phyloP scores from a whole-genome alignment of 2,113 vertebrate genomes.

The Paradisaea rubra region DNA sequence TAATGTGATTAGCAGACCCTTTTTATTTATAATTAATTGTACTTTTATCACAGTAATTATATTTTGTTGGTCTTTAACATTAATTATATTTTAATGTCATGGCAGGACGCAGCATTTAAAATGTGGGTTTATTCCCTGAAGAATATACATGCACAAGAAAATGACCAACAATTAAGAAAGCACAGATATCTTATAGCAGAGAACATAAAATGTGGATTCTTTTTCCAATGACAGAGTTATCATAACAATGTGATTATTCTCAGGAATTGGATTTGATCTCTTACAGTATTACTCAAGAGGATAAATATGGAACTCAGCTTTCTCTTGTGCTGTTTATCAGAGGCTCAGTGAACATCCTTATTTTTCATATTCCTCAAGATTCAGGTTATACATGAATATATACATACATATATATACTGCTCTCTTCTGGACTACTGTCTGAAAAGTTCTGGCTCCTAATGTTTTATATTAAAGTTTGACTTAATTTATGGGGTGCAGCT shows the following conservation, averaged over 20 bases:
- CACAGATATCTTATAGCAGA: not conserved
- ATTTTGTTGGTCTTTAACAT: not conserved
- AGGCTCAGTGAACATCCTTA: constrained; percentile 12
- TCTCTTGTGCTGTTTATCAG: constrained; percentile 33
- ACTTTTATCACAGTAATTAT: not conserved
- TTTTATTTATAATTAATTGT: not conserved
- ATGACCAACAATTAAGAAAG: not conserved
- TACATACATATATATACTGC: not conserved
- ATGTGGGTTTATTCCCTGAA: not conserved
- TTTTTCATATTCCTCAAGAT: not conserved
- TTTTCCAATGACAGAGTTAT: constrained; percentile 47
- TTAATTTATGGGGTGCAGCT: not conserved
- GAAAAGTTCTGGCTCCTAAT: not conserved
- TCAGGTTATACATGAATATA: not conserved
- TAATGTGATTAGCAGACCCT: not conserved
- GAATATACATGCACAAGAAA: not conserved
- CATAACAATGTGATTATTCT: constrained; percentile 50
- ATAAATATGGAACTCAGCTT: constrained; percentile 15
- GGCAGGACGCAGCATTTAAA: not conserved
- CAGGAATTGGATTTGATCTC: constrained; percentile 48
- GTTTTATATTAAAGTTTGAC: not conserved
- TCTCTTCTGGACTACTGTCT: not conserved
- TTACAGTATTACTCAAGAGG: constrained; percentile 44
- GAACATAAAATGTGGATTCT: not conserved
- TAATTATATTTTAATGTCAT: not conserved